Percentiles rank a stretch among this genome's conserved stretches.
Evolutionary conservation across 1,140 invertebrate species (phyloP).

Genomic region (Trichomalopsis sarcophagae): DNA sequence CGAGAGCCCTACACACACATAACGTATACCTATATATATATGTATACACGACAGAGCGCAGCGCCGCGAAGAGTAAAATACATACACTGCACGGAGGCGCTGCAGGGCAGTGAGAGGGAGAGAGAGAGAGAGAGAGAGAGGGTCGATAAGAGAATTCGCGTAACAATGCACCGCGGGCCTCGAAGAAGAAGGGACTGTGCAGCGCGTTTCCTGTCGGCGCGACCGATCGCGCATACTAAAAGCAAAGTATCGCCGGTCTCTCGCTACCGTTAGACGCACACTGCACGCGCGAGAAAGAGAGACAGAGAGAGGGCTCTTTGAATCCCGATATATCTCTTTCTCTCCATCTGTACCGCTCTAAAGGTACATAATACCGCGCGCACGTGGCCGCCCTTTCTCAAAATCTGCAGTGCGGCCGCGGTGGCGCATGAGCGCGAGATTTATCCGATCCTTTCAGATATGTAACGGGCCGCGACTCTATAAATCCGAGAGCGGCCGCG

Average conservation of each 20-base stretch:
- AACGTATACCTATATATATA: neutral
- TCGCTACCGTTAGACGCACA: slow-evolving; percentile 62
- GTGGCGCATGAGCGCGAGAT: neutral
- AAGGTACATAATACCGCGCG: neutral
- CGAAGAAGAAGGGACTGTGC: slow-evolving; percentile 50
- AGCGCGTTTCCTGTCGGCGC: slow-evolving; percentile 63
- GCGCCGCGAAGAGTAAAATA: neutral
- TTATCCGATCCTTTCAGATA: slow-evolving; percentile 22
- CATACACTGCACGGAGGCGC: neutral
- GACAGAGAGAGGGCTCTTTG: neutral
- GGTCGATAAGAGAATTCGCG: slow-evolving; percentile 51
- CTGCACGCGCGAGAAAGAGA: neutral
- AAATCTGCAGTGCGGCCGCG: neutral
- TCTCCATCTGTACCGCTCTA: neutral
- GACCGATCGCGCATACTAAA: slow-evolving; percentile 67
- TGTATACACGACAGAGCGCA: neutral
- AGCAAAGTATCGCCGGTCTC: slow-evolving; percentile 43
- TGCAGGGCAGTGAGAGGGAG: neutral
- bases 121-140: slow-evolving; percentile 43
- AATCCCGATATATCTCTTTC: slow-evolving; percentile 26
- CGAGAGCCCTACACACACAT: neutral
- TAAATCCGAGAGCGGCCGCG: slow-evolving; percentile 30
- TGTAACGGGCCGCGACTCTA: slow-evolving; percentile 41
- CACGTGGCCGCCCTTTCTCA: slow-evolving; percentile 2
- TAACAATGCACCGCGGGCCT: slow-evolving; percentile 60